Evolutionary conservation across 2,797 vertebrate species (phyloP).

Genomic region (Tadarida brasiliensis): DNA sequence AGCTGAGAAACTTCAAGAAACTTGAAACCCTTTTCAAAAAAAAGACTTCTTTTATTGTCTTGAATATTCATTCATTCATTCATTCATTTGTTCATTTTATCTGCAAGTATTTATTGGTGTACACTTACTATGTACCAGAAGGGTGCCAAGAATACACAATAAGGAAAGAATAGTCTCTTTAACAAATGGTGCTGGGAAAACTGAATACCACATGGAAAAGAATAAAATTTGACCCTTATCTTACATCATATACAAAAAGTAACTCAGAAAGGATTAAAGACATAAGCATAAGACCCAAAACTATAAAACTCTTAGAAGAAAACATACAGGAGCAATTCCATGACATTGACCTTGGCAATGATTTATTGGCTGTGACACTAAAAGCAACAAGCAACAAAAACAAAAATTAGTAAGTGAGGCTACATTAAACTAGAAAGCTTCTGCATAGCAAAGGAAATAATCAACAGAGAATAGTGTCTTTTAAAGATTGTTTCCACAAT

Average conservation of each 20-base stretch:
- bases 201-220: background rate
- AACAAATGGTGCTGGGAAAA: background rate
- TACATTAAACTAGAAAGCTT: background rate
- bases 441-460: background rate
- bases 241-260: background rate
- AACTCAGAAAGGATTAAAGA: background rate
- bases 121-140: background rate
- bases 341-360: background rate
- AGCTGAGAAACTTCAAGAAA: background rate
- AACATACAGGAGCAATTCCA: background rate
- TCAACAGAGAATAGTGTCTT: background rate
- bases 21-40: background rate
- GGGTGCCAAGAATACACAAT: background rate
- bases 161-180: background rate
- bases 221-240: background rate
- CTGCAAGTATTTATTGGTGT: background rate
- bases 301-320: background rate
- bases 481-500: background rate
- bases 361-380: background rate
- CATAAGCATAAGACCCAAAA: background rate
- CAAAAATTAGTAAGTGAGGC: background rate
- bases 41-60: background rate
- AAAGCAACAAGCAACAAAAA: conserved; percentile 2
- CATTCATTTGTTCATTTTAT: background rate
- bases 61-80: background rate